Conservation (phyloP, 2,888 invertebrate genomes). For the Galeruca laticollis region DNA sequence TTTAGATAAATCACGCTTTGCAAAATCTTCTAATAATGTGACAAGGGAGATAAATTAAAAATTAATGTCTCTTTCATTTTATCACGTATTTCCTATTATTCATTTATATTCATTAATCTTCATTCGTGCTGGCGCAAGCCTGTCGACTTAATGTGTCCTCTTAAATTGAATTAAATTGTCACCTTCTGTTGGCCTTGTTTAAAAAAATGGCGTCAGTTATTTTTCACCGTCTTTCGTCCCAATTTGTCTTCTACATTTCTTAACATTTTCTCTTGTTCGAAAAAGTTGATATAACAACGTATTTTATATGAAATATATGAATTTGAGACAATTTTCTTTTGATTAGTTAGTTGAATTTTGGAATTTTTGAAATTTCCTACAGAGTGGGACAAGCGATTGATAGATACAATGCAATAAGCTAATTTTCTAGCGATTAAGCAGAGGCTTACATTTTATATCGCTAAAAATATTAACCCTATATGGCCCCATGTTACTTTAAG, state of each 20-base stretch:
- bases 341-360: too few relatives aligned
- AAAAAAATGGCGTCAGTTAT: conserved; percentile 22
- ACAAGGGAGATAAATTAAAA: conserved; percentile 38
- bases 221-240: conserved; percentile 15
- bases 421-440: too few relatives aligned
- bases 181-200: conserved; percentile 29
- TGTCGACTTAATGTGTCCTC: conserved; percentile 38
- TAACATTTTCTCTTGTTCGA: neutral
- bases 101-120: conserved; percentile 41
- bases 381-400: too few relatives aligned
- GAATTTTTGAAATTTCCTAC: too few relatives aligned
- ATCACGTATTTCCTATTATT: conserved; percentile 40
- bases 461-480: too few relatives aligned
- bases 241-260: conserved; percentile 4
- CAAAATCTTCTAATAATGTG: conserved; percentile 35
- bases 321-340: neutral
- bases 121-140: conserved; percentile 35
- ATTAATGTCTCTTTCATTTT: conserved; percentile 33
- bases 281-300: neutral
- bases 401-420: too few relatives aligned
- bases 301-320: neutral
- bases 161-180: conserved; percentile 39
- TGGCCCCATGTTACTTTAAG: too few relatives aligned
- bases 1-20: conserved; percentile 13
- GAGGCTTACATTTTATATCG: too few relatives aligned